Evolutionary conservation across 2,888 invertebrate genomes (phyloP).

Genomic region (Idaea biselata): DNA sequence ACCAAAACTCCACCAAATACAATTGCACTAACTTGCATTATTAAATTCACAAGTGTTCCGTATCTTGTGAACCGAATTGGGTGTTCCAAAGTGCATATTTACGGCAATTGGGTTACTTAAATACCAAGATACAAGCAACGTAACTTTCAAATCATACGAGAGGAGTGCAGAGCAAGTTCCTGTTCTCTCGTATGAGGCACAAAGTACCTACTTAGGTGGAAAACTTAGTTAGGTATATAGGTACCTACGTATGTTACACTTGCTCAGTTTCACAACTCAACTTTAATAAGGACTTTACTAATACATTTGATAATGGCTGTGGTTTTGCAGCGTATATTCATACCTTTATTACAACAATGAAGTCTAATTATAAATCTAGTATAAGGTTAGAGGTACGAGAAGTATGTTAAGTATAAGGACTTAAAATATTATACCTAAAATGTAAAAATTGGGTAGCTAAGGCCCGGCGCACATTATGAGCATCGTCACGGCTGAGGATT

Average conservation of each 20-base stretch:
- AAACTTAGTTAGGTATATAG: slow-evolving; percentile 14
- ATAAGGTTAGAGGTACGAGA: no score
- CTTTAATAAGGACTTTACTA: slow-evolving; percentile 13
- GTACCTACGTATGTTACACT: slow-evolving; percentile 12
- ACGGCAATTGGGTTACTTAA: not conserved
- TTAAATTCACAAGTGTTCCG: not conserved
- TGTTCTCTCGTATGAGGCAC: slow-evolving; percentile 21
- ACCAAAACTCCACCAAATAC: not conserved
- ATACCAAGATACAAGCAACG: slow-evolving; percentile 7
- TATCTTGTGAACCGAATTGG: not conserved
- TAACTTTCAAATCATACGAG: slow-evolving; percentile 25
- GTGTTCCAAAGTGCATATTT: slow-evolving; percentile 1
- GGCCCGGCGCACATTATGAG: no score
- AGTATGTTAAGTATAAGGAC: no score
- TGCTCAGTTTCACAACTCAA: slow-evolving; percentile 15
- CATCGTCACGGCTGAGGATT: no score
- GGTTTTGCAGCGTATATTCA: not conserved
- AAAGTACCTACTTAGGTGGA: slow-evolving; percentile 20
- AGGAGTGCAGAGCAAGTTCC: slow-evolving; percentile 23
- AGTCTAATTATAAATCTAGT: no score
- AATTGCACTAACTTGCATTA: not conserved
- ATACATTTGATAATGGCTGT: slow-evolving; percentile 19
- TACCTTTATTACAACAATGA: no score
- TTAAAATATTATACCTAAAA: no score
- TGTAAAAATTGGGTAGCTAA: no score